Evolutionary conservation across 1,140 invertebrate genomes (phyloP).

Genomic region (Pseudomyrmex sp.): DNA sequence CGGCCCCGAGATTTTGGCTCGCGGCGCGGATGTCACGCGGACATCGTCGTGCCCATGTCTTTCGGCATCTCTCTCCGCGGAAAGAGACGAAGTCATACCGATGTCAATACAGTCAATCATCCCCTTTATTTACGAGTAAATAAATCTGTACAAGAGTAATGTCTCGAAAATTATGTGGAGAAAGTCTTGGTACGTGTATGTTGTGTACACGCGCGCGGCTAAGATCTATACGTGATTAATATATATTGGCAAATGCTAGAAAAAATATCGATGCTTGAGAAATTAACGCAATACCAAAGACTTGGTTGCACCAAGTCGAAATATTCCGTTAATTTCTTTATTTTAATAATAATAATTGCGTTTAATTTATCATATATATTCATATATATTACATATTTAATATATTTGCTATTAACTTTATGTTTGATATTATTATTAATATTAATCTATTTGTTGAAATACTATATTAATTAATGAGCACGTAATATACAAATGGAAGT

Average conservation of each 20-base stretch:
- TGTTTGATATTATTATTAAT: too few species aligned
- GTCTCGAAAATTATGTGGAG: neutral
- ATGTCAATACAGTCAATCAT: constrained; percentile 49
- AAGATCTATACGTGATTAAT: neutral
- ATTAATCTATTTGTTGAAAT: too few species aligned
- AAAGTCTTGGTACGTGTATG: neutral
- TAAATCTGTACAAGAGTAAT: neutral
- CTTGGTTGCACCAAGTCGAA: neutral
- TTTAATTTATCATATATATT: too few species aligned
- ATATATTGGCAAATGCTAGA: neutral
- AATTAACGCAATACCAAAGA: neutral
- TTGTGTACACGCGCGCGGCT: neutral
- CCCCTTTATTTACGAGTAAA: neutral
- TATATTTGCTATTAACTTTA: too few species aligned
- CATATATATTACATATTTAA: too few species aligned
- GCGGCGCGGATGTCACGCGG: constrained; percentile 65
- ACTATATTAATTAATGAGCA: too few species aligned
- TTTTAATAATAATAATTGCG: too few species aligned
- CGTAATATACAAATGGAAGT: too few species aligned
- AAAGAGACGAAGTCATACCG: constrained; percentile 41
- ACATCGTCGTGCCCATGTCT: constrained; percentile 8
- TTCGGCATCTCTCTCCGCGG: constrained; percentile 53
- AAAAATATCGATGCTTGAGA: neutral
- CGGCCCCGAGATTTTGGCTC: constrained; percentile 66
- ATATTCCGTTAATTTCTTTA: too few species aligned